These are phyloP conservation scores for Mormoops blainvillei DNA, from an alignment of 2,113 vertebrate genomes.

Conservation along the genomic window DNA sequence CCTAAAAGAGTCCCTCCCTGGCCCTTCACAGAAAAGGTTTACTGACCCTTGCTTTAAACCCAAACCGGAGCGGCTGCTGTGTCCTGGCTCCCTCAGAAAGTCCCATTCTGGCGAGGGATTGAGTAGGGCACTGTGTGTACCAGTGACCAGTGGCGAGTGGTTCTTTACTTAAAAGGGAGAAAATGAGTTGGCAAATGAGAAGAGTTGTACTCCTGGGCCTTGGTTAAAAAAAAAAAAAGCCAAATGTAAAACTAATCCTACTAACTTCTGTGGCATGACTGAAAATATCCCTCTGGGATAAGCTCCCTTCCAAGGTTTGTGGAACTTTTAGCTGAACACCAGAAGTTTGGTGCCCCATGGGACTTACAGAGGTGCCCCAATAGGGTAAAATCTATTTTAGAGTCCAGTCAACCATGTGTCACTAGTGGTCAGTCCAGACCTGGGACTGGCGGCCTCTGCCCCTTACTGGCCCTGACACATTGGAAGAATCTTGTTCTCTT, in stretches of 20 bases:
- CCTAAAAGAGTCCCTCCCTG: not conserved
- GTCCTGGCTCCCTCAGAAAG: not conserved
- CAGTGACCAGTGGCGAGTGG: not conserved
- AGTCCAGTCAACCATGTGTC: not conserved
- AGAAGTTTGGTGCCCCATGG: not conserved
- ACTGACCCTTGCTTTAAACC: not conserved
- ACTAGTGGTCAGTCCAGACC: not conserved
- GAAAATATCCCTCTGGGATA: not conserved
- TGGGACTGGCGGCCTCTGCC: not conserved
- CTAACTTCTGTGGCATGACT: not conserved
- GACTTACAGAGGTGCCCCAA: not conserved
- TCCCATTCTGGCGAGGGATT: fast-evolving
- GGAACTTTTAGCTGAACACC: conserved; percentile 6
- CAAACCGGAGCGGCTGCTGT: not conserved
- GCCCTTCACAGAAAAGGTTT: not conserved
- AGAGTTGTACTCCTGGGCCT: not conserved
- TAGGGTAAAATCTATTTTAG: not conserved
- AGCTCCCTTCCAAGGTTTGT: conserved; percentile 23
- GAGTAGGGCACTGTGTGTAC: not conserved
- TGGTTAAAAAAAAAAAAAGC: not conserved
- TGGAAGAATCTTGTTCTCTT: not conserved
- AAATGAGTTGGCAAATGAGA: not conserved
- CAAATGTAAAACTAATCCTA: conserved; percentile 28
- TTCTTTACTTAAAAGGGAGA: not conserved
- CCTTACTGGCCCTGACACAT: not conserved